These are phyloP conservation scores for Rhyacophila brunnea DNA, from an alignment of 1,140 invertebrate genomes.

Conservation along the genomic window DNA sequence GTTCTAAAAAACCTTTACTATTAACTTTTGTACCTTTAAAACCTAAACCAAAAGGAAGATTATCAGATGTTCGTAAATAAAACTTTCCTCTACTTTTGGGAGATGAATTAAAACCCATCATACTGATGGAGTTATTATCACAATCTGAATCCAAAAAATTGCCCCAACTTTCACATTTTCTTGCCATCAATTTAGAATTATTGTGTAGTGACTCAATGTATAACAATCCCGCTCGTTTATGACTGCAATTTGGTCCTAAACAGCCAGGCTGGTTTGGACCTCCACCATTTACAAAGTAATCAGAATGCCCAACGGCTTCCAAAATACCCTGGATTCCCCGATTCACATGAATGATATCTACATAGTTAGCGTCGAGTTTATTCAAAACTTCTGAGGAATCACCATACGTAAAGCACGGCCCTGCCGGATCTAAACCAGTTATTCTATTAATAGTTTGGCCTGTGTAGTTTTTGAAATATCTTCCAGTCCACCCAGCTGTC, in stretches of 20 bases:
- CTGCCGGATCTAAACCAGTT: slow-evolving; percentile 58
- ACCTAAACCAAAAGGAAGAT: slow-evolving; percentile 20
- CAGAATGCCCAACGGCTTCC: slow-evolving; percentile 59
- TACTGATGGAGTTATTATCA: slow-evolving; percentile 41
- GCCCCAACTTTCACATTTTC: slow-evolving; percentile 51
- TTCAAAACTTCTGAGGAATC: slow-evolving; percentile 57
- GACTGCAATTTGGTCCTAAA: slow-evolving; percentile 58
- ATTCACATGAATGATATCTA: slow-evolving; percentile 66
- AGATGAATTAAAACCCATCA: slow-evolving; percentile 57
- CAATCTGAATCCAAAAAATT: slow-evolving; percentile 53
- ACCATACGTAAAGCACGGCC: slow-evolving; percentile 51
- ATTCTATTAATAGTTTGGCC: slow-evolving; percentile 45
- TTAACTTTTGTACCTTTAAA: slow-evolving; percentile 11
- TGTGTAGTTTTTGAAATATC: slow-evolving; percentile 53
- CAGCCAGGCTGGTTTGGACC: slow-evolving; percentile 66
- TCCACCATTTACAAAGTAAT: slow-evolving; percentile 66
- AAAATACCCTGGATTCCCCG: slow-evolving; percentile 57
- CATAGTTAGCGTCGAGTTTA: slow-evolving; percentile 59
- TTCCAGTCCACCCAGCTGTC: slow-evolving; percentile 57
- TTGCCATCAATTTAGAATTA: slow-evolving; percentile 54
- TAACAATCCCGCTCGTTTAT: slow-evolving; percentile 58
- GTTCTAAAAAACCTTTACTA: neutral
- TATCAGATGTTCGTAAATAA: slow-evolving; percentile 45
- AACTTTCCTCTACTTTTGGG: slow-evolving; percentile 51
- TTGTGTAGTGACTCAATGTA: slow-evolving; percentile 59